Conservation (phyloP, 2,797 vertebrate genomes). For the Caiman crocodilus region DNA sequence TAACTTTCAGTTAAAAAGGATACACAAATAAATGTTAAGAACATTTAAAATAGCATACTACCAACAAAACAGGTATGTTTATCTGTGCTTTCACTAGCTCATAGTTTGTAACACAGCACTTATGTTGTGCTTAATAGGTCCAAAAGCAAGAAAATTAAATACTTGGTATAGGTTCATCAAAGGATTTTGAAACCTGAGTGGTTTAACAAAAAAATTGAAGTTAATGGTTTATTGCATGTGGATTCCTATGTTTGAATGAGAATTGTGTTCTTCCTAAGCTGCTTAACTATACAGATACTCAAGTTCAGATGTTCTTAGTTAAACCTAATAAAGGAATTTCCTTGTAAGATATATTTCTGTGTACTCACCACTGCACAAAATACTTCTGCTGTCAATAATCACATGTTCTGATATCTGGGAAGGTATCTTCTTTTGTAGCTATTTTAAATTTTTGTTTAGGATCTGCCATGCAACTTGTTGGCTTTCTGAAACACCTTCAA, state of each 20-base stretch:
- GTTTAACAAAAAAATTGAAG: neutral
- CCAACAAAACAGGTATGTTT: neutral
- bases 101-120: neutral
- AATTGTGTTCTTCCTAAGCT: neutral
- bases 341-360: neutral
- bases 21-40: no score
- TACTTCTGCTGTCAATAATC: neutral
- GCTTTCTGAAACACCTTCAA: neutral
- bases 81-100: neutral
- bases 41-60: neutral
- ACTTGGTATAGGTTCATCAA: neutral
- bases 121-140: neutral
- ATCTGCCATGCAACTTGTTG: rapidly evolving
- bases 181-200: neutral
- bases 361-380: neutral
- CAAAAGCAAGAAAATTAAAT: neutral
- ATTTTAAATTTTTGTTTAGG: neutral
- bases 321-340: neutral
- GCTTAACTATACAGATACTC: neutral
- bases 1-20: neutral
- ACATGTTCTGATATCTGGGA: neutral
- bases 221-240: neutral
- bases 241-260: neutral
- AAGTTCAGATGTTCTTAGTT: neutral
- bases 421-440: neutral